Evolutionary conservation across 2,113 vertebrate species (phyloP).

Genomic region (Manacus vitellinus): DNA sequence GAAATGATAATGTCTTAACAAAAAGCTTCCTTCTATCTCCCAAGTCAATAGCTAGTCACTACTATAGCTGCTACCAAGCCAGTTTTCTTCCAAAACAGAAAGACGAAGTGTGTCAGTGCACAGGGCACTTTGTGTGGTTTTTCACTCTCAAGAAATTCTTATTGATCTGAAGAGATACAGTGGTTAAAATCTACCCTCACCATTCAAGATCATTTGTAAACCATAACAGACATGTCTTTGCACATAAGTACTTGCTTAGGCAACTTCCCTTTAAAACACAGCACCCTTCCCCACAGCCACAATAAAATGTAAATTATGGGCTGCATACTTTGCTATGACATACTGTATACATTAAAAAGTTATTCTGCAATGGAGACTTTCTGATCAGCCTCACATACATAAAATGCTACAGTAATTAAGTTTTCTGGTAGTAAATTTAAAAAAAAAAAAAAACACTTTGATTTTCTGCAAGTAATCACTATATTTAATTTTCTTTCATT

Average conservation of each 20-base stretch:
- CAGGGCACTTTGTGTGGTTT: not conserved
- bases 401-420: not conserved
- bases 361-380: not conserved
- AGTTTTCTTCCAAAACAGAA: not conserved
- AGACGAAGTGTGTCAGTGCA: not conserved
- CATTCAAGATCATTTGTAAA: not conserved
- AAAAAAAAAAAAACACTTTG: not conserved
- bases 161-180: not conserved
- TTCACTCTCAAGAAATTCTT: not conserved
- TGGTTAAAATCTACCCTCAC: not conserved
- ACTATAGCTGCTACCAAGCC: not conserved
- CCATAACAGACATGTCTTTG: not conserved
- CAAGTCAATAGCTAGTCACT: not conserved
- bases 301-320: conserved; percentile 25
- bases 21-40: not conserved
- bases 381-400: not conserved
- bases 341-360: not conserved
- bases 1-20: not conserved
- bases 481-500: not conserved
- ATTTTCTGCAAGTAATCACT: not conserved
- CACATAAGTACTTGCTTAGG: conserved; percentile 26
- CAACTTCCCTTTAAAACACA: conserved; percentile 30
- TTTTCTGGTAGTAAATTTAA: not conserved
- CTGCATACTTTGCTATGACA: not conserved
- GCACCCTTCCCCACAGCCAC: conserved; percentile 19